A percentile compares a stretch with the other conserved stretches of the same genome.
phyloP scores from a whole-genome alignment of 2,888 invertebrate species.

The Quadroppia sp. region DNA sequence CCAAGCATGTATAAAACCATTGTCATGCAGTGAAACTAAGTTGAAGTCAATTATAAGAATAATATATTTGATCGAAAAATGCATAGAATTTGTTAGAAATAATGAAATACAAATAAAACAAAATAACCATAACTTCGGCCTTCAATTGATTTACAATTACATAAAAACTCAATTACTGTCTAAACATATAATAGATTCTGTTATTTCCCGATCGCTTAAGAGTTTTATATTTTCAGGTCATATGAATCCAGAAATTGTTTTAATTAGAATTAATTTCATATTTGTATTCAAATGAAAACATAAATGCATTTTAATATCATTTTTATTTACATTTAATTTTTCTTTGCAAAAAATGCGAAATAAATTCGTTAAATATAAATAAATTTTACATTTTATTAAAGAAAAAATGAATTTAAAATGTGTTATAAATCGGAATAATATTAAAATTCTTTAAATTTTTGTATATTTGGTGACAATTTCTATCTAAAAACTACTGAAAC shows the following conservation, averaged over 20 bases:
- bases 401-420: neutral
- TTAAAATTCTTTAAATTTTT: constrained; percentile 14
- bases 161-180: constrained; percentile 20
- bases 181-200: neutral
- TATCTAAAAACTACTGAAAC: neutral
- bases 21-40: neutral
- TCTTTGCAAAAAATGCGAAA: neutral
- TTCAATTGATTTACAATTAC: constrained; percentile 33
- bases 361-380: neutral
- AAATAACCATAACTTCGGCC: neutral
- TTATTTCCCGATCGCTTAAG: too few relatives aligned
- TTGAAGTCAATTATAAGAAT: neutral
- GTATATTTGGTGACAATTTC: constrained; percentile 22
- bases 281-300: too few relatives aligned
- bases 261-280: too few relatives aligned
- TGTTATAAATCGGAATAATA: neutral
- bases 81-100: neutral
- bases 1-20: neutral
- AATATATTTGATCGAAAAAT: neutral
- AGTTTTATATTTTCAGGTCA: too few relatives aligned
- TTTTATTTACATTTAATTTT: too few relatives aligned
- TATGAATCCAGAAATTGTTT: too few relatives aligned
- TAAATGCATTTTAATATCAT: too few relatives aligned
- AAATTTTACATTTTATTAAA: constrained; percentile 13
- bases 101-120: neutral